Percentiles rank a stretch among this genome's conserved stretches.
phyloP scores from a whole-genome alignment of 2,888 invertebrate species.

The Tineola bisselliella region DNA sequence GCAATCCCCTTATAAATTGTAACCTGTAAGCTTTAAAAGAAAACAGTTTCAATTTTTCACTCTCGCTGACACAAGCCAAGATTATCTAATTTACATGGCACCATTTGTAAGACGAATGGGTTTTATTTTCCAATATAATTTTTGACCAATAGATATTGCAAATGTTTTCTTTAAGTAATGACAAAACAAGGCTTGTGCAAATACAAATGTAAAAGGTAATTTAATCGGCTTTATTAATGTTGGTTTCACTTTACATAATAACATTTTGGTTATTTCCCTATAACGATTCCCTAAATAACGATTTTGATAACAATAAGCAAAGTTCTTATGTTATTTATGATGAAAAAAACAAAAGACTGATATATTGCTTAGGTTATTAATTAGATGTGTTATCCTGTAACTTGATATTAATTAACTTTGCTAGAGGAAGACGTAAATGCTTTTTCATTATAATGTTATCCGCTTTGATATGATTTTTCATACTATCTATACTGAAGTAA shows the following conservation, averaged over 20 bases:
- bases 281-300: too few relatives aligned
- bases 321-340: background rate
- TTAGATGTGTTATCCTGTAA: background rate
- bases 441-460: background rate
- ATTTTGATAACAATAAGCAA: background rate
- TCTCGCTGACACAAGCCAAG: background rate
- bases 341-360: conserved; percentile 1
- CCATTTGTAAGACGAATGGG: background rate
- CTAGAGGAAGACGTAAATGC: background rate
- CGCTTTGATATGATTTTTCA: background rate
- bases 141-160: too few relatives aligned
- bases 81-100: background rate
- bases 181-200: too few relatives aligned
- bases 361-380: background rate
- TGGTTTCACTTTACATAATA: too few relatives aligned
- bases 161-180: too few relatives aligned
- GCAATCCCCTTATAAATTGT: conserved; percentile 12
- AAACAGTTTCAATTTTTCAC: conserved; percentile 4
- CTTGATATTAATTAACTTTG: conserved; percentile 6
- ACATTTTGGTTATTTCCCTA: too few relatives aligned
- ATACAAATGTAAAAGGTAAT: too few relatives aligned
- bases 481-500: too few relatives aligned
- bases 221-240: too few relatives aligned
- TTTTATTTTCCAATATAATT: too few relatives aligned
- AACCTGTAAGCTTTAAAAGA: conserved; percentile 2